A percentile compares a stretch with the other conserved stretches of the same genome.
Evolutionary conservation across 2,113 vertebrate species (phyloP).

Genomic region (Colius striatus): DNA sequence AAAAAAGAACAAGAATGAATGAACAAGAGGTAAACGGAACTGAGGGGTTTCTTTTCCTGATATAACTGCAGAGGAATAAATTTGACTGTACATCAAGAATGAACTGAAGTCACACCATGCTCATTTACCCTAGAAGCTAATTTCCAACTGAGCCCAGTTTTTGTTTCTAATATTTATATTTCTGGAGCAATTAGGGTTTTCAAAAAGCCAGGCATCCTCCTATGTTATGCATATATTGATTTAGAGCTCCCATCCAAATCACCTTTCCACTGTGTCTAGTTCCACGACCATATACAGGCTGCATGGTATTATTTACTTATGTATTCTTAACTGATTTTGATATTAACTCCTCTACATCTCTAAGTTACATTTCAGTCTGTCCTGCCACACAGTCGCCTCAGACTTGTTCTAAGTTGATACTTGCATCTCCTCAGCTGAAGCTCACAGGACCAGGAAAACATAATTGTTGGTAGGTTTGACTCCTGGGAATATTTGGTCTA

Average conservation of each 20-base stretch:
- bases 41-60: neutral
- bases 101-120: neutral
- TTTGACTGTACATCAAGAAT: neutral
- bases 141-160: neutral
- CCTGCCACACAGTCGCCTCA: accelerated
- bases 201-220: neutral
- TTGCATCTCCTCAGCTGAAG: neutral
- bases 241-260: neutral
- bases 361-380: neutral
- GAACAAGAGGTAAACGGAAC: neutral
- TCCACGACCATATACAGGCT: neutral
- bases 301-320: neutral
- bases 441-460: neutral
- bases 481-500: neutral
- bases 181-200: neutral
- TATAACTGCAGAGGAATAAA: neutral
- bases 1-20: neutral
- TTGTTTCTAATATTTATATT: neutral
- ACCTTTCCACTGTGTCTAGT: neutral
- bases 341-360: neutral
- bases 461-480: neutral
- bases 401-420: neutral
- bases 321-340: neutral
- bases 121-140: neutral
- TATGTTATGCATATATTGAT: neutral